Evolutionary conservation across 2,888 invertebrate species (phyloP).

Genomic region (Dynastes hyllus): DNA sequence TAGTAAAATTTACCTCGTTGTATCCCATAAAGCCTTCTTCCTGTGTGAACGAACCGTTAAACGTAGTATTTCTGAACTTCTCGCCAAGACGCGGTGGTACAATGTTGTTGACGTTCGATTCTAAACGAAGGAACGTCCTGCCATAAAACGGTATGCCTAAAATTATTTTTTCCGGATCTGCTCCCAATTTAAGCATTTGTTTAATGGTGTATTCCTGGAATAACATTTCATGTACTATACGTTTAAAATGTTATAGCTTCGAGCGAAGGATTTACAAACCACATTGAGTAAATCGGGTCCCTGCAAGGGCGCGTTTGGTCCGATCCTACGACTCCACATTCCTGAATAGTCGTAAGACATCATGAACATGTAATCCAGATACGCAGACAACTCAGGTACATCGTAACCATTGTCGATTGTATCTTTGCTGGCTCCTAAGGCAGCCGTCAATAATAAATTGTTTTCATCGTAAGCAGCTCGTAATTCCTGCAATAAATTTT

Average conservation of each 20-base stretch:
- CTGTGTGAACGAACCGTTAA: slow-evolving; percentile 84
- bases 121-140: slow-evolving; percentile 79
- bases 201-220: slow-evolving; percentile 84
- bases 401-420: slow-evolving; percentile 87
- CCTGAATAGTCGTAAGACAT: slow-evolving; percentile 95
- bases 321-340: slow-evolving; percentile 84
- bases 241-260: neutral
- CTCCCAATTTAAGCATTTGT: slow-evolving; percentile 83
- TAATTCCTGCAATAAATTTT: slow-evolving; percentile 75
- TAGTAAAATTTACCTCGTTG: slow-evolving; percentile 79
- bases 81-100: slow-evolving; percentile 69
- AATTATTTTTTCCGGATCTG: slow-evolving; percentile 84
- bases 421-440: slow-evolving; percentile 84
- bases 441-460: slow-evolving; percentile 84
- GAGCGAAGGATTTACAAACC: slow-evolving; percentile 72
- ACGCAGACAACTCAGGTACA: slow-evolving; percentile 79
- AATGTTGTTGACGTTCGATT: slow-evolving; percentile 61
- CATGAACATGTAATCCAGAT: slow-evolving; percentile 84
- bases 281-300: slow-evolving; percentile 79
- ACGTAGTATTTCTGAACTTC: slow-evolving; percentile 76
- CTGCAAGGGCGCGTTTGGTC: slow-evolving; percentile 85
- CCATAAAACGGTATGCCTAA: slow-evolving; percentile 92
- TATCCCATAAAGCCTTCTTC: slow-evolving; percentile 91
- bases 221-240: neutral
- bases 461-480: slow-evolving; percentile 80